phyloP scores from a whole-genome alignment of 2,888 invertebrate genomes.

The Orthonevra nobilis region DNA sequence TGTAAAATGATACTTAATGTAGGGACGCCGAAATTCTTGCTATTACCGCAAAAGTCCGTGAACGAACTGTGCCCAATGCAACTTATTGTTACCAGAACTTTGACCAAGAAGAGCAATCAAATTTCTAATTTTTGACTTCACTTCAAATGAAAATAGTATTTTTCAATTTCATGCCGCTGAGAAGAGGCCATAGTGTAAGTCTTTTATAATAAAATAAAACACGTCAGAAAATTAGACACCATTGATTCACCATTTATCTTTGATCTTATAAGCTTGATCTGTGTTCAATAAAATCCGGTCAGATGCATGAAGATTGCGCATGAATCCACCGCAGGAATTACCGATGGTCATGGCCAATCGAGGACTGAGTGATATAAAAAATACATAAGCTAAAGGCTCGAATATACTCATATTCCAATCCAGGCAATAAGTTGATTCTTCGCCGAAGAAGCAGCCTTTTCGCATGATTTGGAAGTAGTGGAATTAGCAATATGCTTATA shows the following conservation, averaged over 20 bases:
- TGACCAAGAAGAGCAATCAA: too few relatives aligned
- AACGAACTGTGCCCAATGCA: too few relatives aligned
- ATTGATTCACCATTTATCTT: background rate
- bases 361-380: conserved; percentile 41
- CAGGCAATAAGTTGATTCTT: conserved; percentile 20
- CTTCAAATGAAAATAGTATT: too few relatives aligned
- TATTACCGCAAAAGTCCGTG: too few relatives aligned
- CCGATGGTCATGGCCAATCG: conserved; percentile 48
- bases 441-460: conserved; percentile 15
- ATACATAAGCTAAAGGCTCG: background rate
- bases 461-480: conserved; percentile 23
- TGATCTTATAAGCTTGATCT: background rate
- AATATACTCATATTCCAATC: conserved; percentile 10
- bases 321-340: conserved; percentile 25
- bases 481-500: background rate
- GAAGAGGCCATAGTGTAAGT: too few relatives aligned
- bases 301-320: conserved; percentile 32
- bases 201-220: background rate
- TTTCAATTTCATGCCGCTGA: too few relatives aligned
- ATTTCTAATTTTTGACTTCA: too few relatives aligned
- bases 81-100: too few relatives aligned
- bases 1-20: too few relatives aligned
- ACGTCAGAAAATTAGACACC: too few relatives aligned
- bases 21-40: too few relatives aligned
- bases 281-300: background rate